A percentile compares a stretch with the other conserved stretches of the same genome.
Evolutionary conservation across 2,113 vertebrate species (phyloP).

Genomic region (Scomber scombrus): DNA sequence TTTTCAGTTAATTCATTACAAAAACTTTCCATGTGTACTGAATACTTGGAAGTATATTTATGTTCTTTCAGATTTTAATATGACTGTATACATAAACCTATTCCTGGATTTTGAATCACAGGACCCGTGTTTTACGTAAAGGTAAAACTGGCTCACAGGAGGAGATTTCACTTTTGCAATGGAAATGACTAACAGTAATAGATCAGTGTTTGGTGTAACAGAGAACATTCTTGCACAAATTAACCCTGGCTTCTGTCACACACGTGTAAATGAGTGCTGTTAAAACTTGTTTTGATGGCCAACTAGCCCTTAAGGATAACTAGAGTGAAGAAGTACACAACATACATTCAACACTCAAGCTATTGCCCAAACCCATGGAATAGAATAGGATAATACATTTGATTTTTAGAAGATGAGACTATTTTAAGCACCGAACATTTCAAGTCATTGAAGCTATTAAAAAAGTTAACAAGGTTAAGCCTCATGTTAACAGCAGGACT

Average conservation of each 20-base stretch:
- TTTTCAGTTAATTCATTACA: too few relatives aligned
- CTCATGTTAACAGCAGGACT: background rate
- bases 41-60: background rate
- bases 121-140: background rate
- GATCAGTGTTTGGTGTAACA: conserved; percentile 33
- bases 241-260: conserved; percentile 49
- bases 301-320: conserved; percentile 2
- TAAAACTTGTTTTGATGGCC: conserved; percentile 13
- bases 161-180: conserved; percentile 2
- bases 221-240: conserved; percentile 49
- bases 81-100: background rate
- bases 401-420: background rate
- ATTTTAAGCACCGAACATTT: too few relatives aligned
- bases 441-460: too few relatives aligned
- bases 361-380: background rate
- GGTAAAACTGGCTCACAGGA: conserved; percentile 4
- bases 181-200: conserved; percentile 55
- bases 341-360: background rate
- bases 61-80: background rate
- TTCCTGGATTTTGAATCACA: background rate
- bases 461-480: too few relatives aligned
- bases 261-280: conserved; percentile 35
- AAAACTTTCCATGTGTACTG: background rate
- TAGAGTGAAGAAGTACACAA: background rate
- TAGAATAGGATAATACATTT: background rate